Evolutionary conservation across 2,888 invertebrate species (phyloP).

Genomic region (Sabatieria punctata): DNA sequence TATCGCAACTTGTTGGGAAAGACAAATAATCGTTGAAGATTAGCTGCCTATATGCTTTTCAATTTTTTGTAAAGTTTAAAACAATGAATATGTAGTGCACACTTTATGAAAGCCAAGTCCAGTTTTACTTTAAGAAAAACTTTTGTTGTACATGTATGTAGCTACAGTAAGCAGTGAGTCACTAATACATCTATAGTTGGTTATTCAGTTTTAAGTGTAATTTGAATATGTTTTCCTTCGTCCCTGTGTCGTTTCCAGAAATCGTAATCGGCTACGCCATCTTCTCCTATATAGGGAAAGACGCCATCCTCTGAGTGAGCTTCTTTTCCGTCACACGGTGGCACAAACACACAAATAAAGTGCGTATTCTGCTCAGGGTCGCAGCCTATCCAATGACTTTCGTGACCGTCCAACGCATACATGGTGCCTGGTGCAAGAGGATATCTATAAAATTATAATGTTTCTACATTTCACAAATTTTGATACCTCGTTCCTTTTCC

Average conservation of each 20-base stretch:
- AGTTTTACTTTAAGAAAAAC: too few species aligned
- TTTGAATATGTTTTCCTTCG: too few species aligned
- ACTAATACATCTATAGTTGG: too few species aligned
- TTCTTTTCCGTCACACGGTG: neutral
- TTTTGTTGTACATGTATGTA: too few species aligned
- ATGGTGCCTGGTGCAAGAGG: neutral
- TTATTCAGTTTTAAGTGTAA: neutral
- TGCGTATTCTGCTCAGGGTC: neutral
- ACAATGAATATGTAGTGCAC: too few species aligned
- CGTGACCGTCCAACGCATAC: conserved; percentile 2
- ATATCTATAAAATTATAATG: neutral
- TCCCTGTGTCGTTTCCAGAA: too few species aligned
- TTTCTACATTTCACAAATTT: neutral
- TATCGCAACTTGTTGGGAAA: too few species aligned
- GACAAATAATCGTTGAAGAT: too few species aligned
- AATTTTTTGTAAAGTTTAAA: too few species aligned
- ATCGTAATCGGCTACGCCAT: neutral
- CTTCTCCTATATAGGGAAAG: neutral
- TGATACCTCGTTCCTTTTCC: neutral
- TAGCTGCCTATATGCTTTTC: too few species aligned
- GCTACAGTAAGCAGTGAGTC: too few species aligned
- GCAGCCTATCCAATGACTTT: neutral
- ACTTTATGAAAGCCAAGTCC: too few species aligned
- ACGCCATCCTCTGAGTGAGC: neutral
- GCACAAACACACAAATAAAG: neutral